Percentiles rank a stretch among this genome's conserved stretches.
Evolutionary conservation across 2,888 invertebrate genomes (phyloP).

Genomic region (Taenaris catops): DNA sequence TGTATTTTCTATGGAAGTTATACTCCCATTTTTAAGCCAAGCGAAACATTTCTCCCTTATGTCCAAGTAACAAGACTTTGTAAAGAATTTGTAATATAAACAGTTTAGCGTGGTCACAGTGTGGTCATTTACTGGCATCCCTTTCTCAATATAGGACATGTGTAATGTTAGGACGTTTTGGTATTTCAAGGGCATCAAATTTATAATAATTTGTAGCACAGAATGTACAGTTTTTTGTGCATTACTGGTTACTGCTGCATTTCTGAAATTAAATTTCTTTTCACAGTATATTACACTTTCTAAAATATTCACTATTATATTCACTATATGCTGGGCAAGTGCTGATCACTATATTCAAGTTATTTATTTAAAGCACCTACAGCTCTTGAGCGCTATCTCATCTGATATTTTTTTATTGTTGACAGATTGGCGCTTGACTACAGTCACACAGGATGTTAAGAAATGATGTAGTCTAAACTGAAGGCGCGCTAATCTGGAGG

Average conservation of each 20-base stretch:
- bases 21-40: constrained; percentile 48
- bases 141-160: constrained; percentile 57
- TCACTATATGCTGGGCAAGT: too few species aligned
- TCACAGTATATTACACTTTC: too few species aligned
- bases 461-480: too few species aligned
- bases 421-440: too few species aligned
- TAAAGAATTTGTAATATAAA: constrained; percentile 50
- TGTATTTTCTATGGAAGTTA: constrained; percentile 11
- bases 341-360: too few species aligned
- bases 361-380: too few species aligned
- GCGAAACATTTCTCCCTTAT: constrained; percentile 41
- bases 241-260: constrained; percentile 39
- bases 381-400: too few species aligned
- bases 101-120: constrained; percentile 49
- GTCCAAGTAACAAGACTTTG: constrained; percentile 45
- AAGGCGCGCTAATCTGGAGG: too few species aligned
- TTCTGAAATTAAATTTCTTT: constrained; percentile 53
- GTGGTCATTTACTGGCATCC: constrained; percentile 51
- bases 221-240: constrained; percentile 48
- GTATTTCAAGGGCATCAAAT: constrained; percentile 40
- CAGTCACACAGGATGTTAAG: too few species aligned
- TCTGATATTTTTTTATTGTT: too few species aligned
- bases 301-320: too few species aligned
- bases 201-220: constrained; percentile 48
- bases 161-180: constrained; percentile 47